Base-by-base conservation (phyloP, 2,797 vertebrate genomes). In the Tangara arthus region DNA sequence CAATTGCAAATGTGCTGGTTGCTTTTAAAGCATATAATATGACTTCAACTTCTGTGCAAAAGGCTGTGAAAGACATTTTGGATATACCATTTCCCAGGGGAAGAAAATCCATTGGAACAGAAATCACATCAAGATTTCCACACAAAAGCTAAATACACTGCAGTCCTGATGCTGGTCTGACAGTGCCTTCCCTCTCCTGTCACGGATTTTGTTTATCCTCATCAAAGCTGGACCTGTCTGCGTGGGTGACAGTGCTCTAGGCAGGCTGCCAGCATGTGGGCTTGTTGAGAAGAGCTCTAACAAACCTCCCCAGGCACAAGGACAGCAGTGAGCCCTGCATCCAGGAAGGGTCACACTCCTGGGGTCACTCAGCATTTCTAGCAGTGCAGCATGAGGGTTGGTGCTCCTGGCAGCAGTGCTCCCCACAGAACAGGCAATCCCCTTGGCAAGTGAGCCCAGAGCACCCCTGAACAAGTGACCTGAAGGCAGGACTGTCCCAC, bases 211-310 rank as follows among this genome's bases (percentile, higher is more conserved):
- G 59, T 63, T 91, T 66, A 46, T 68, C 15, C 41, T 63, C 59
- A 42, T 68, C 52, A 80, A 55, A 93, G 44, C 27, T 26, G 63
- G 63, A 59, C 44, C 63, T 70, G 46, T 46, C 71, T 82, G 63
- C 23, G 37, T 2, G 24, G 66, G 39, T 84, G 81, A 63, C 59
- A 64, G 39, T 5, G 39, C 8, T 91, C 66, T 57, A 17, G 72
- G 21, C 2, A 65, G 32, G 85, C 50, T 41, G 34, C 17, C 32
- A 82, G 55, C 59, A 86, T n/a, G 20, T 69, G 79, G 68, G 79
- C 2, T 0, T 0, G 41, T 71, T 0, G 0, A 72, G 42, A 47
- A 17, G 23, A 30, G 73, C 11, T 88, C 20, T 27, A 39, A 55
- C 35, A 66, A 79, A 20, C 8, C 28, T 70, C 23, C 28, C 37